Base-by-base conservation (phyloP, 2,888 invertebrate species). In the Carpatolechia fugitivella region DNA sequence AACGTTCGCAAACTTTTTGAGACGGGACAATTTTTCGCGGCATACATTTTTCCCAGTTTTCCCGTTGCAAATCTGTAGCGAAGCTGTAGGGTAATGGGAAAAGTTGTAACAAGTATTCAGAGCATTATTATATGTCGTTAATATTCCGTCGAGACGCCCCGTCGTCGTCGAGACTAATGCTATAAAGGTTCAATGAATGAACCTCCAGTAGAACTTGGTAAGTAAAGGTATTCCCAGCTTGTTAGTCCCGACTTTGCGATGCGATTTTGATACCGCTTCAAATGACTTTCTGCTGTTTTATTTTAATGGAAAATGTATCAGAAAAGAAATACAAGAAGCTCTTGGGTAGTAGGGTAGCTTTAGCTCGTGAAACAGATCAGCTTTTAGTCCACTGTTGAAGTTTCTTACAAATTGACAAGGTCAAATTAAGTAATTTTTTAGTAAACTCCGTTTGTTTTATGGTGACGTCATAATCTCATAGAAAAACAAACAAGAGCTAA, bases 91-190 rank as follows among this genome's bases (percentile, higher is more conserved):
- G 77, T 89, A 89, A 88, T 88, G 85, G 87, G 86, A 89, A 89
- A 89, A 89, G 88, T 89, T 89, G 80, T 85, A 86, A 85, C 80
- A 88, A 86, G 88, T 86, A 86, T 89, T 85, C 83, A 70, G 79
- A 83, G 83, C 80, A 81, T 84, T 24, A 86, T 86, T 87, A 85
- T 81, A 76, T 78, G 72, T 77, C 80, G 86, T 89, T 88, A 87
- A 88, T 87, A 88, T 88, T 88, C 85, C 77, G 82, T 79, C 76
- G 78, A 82, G 80, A 78, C 74, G 74, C 68, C 40, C 38, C 38
- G 35, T 14, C n/a, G 50, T 30, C 77, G 75, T 69, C 79, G 75
- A 65, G 66, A 77, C 72, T 65, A 76, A 79, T 77, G 82, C 80
- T 72, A 82, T 80, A 78, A 81, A 84, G 82, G 80, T 85, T 83